Evolutionary conservation across 2,797 vertebrate genomes (phyloP).

Genomic region (Lindbergichthys nudifrons): DNA sequence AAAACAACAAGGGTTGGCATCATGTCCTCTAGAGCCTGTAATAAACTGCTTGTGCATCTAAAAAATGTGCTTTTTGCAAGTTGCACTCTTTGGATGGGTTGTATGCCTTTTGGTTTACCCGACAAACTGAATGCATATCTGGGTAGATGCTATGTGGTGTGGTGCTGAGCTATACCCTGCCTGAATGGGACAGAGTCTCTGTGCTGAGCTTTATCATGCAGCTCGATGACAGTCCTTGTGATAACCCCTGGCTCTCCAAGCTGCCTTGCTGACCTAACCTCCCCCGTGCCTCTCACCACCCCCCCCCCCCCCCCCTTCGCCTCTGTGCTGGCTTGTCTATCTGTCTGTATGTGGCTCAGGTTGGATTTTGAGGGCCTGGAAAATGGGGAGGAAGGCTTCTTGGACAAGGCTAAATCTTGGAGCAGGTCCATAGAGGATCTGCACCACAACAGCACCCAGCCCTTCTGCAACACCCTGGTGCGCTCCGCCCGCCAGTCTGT

Average conservation of each 20-base stretch:
- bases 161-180: conserved; percentile 54
- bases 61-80: conserved; percentile 53
- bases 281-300: conserved; percentile 67
- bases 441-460: conserved; percentile 89
- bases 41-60: conserved; percentile 59
- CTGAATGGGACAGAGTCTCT: conserved; percentile 54
- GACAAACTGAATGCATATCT: conserved; percentile 59
- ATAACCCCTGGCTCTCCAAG: conserved; percentile 71
- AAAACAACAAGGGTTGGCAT: conserved; percentile 53
- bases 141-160: conserved; percentile 46
- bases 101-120: conserved; percentile 67
- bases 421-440: conserved; percentile 99
- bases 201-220: conserved; percentile 74
- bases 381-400: conserved; percentile 90
- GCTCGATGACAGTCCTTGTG: conserved; percentile 68
- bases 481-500: conserved; percentile 95
- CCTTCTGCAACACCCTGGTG: conserved; percentile 95
- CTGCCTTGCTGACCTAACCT: conserved; percentile 70
- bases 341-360: conserved; percentile 84
- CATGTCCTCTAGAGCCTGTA: conserved; percentile 40
- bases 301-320: conserved; percentile 56
- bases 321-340: conserved; percentile 70
- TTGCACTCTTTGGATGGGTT: conserved; percentile 61
- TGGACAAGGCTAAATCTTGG: conserved; percentile 95
- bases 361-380: conserved; percentile 98